Percentiles rank a stretch among this genome's conserved stretches.
These are phyloP conservation scores for Piaya cayana DNA, from an alignment of 2,113 vertebrate genomes.

Conservation along the genomic window DNA sequence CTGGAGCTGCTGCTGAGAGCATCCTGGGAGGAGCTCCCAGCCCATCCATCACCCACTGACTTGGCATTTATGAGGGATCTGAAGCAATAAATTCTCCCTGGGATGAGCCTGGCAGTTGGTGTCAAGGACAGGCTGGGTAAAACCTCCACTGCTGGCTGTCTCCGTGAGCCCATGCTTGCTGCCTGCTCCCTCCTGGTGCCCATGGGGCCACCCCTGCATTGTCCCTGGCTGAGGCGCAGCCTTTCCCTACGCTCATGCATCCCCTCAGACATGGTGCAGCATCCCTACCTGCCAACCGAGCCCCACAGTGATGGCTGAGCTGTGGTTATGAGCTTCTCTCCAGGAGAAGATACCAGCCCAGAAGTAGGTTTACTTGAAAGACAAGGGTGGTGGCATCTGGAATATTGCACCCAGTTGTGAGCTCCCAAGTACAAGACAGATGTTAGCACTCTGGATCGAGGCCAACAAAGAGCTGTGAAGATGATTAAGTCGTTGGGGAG, in stretches of 20 bases:
- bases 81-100: neutral
- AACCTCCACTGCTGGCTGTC: too few relatives aligned
- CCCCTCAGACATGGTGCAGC: neutral
- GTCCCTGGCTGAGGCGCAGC: neutral
- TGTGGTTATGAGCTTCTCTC: fast-evolving
- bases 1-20: neutral
- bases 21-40: neutral
- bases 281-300: neutral
- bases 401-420: neutral
- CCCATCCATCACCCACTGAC: neutral
- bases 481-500: neutral
- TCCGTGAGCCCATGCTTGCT: fast-evolving
- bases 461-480: neutral
- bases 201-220: neutral
- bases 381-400: fast-evolving
- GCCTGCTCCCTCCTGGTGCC: neutral
- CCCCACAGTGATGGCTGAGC: fast-evolving
- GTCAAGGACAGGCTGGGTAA: neutral
- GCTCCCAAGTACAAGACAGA: neutral
- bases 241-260: neutral
- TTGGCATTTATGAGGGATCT: neutral
- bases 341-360: neutral
- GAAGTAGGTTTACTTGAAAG: neutral
- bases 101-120: fast-evolving
- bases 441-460: fast-evolving